Percentiles rank a stretch among this genome's conserved stretches.
phyloP scores from a whole-genome alignment of 1,140 invertebrate genomes.

The Heliconius himera region DNA sequence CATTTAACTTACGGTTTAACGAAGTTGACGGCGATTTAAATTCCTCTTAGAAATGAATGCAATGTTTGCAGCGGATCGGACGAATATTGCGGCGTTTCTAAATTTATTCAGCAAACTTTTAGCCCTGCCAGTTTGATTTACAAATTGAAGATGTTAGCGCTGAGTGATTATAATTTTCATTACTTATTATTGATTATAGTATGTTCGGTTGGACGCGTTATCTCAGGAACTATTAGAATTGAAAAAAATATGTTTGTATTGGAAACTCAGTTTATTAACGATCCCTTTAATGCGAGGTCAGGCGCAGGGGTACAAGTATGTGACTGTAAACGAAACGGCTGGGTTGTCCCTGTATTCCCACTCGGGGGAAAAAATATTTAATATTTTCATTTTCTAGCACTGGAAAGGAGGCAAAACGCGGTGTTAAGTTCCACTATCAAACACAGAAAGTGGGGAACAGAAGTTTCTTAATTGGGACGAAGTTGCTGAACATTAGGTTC shows the following conservation, averaged over 20 bases:
- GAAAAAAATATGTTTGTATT: background rate
- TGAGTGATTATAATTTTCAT: background rate
- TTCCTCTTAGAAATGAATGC: conserved; percentile 27
- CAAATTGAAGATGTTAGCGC: background rate
- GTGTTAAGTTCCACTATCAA: background rate
- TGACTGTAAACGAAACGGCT: background rate
- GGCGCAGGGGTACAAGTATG: background rate
- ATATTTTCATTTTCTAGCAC: background rate
- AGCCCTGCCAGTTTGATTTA: background rate
- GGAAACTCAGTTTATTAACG: background rate
- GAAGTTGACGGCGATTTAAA: conserved; percentile 24
- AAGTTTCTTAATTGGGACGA: background rate
- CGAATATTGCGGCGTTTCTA: conserved; percentile 20
- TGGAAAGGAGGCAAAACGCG: background rate
- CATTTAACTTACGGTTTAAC: conserved; percentile 18
- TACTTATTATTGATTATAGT: background rate
- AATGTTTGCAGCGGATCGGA: conserved; percentile 24
- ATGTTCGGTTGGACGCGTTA: no score
- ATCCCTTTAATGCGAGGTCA: background rate
- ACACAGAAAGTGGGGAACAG: background rate
- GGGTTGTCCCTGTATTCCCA: background rate
- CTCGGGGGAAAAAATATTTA: background rate
- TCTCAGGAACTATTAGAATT: no score
- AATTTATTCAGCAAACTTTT: conserved; percentile 26
- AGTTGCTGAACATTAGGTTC: background rate